Percentiles rank a stretch among this genome's conserved stretches.
Conservation (phyloP, 2,888 invertebrate genomes). For the Hemaris fuciformis region DNA sequence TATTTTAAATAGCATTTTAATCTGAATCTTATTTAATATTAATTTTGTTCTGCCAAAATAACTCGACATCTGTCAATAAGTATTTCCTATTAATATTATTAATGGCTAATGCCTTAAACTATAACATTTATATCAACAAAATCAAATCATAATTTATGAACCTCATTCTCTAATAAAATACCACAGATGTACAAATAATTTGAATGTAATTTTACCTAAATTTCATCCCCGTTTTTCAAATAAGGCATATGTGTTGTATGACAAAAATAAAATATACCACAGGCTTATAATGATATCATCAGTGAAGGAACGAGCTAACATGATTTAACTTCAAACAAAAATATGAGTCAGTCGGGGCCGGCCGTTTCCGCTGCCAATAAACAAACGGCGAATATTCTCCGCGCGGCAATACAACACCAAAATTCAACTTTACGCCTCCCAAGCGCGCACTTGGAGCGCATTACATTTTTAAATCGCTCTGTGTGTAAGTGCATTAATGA, state of each 20-base stretch:
- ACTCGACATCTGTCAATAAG: no score
- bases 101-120: no score
- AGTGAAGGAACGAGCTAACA: slow-evolving; percentile 24
- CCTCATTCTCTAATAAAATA: neutral
- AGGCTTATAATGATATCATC: slow-evolving; percentile 31
- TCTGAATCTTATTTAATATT: no score
- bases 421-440: slow-evolving; percentile 74
- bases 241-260: neutral
- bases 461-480: slow-evolving; percentile 78
- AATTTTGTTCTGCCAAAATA: no score
- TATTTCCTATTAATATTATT: no score
- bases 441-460: slow-evolving; percentile 59
- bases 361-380: slow-evolving; percentile 58
- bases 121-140: no score
- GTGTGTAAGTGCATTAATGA: slow-evolving; percentile 41
- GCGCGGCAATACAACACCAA: slow-evolving; percentile 67
- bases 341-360: slow-evolving; percentile 46
- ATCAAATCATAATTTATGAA: neutral
- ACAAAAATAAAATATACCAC: neutral
- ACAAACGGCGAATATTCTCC: slow-evolving; percentile 72
- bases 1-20: no score
- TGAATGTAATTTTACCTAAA: neutral
- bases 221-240: neutral
- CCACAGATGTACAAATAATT: neutral
- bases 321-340: slow-evolving; percentile 58